These are phyloP conservation scores for Seira ritae DNA, from an alignment of 2,888 invertebrate genomes.

Conservation along the genomic window DNA sequence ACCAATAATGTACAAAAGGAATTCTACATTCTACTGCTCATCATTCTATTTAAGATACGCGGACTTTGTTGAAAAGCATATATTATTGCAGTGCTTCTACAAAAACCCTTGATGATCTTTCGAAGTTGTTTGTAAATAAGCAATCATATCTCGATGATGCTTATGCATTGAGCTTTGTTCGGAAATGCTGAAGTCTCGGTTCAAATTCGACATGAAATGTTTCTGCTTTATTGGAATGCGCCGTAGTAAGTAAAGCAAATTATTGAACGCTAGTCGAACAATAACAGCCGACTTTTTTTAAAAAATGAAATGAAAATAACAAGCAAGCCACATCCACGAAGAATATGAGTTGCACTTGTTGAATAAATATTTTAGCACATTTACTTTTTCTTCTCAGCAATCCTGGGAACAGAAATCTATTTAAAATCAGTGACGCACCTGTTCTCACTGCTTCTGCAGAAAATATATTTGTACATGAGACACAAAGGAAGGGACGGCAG, in stretches of 20 bases:
- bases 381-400: conserved; percentile 26
- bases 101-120: too few relatives aligned
- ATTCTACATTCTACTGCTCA: conserved; percentile 27
- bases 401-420: conserved; percentile 26
- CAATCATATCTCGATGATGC: too few relatives aligned
- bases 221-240: too few relatives aligned
- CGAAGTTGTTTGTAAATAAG: too few relatives aligned
- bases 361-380: conserved; percentile 2
- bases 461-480: not conserved
- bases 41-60: not conserved
- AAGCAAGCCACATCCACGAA: not conserved
- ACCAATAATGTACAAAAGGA: not conserved
- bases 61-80: not conserved
- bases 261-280: too few relatives aligned
- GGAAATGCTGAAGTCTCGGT: too few relatives aligned
- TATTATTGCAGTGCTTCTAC: too few relatives aligned
- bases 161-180: too few relatives aligned
- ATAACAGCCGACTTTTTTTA: too few relatives aligned
- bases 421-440: conserved; percentile 10
- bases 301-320: too few relatives aligned
- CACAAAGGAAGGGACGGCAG: conserved; percentile 10
- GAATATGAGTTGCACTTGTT: conserved; percentile 4
- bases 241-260: too few relatives aligned
- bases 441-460: not conserved
- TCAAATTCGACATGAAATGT: too few relatives aligned